Percentiles rank a stretch among this genome's conserved stretches.
These are phyloP conservation scores for Kryptopterus vitreolus DNA, from an alignment of 2,797 vertebrate species.

Conservation along the genomic window DNA sequence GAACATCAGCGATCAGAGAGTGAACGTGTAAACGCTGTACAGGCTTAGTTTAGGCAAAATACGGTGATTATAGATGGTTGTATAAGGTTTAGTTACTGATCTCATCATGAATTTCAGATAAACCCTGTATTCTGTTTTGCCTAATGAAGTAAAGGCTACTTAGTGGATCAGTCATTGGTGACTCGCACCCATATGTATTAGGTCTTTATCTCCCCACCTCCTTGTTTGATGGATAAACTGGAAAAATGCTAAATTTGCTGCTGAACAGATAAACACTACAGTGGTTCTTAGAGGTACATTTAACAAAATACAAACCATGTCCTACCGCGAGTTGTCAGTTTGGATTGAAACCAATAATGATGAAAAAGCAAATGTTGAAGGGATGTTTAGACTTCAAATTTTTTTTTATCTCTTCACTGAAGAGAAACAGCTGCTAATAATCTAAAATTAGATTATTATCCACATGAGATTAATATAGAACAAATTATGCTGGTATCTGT, in stretches of 20 bases:
- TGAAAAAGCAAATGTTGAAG: neutral
- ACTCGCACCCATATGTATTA: neutral
- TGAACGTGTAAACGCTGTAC: slow-evolving; percentile 4
- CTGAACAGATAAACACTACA: neutral
- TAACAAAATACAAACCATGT: neutral
- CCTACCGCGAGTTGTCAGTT: neutral
- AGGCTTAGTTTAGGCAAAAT: neutral
- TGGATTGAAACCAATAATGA: neutral
- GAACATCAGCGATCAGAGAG: slow-evolving; percentile 32
- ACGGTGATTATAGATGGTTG: neutral
- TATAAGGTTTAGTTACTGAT: neutral
- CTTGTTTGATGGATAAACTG: slow-evolving; percentile 21
- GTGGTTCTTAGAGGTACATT: neutral
- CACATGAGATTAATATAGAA: no score
- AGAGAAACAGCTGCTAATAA: neutral
- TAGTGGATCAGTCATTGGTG: neutral
- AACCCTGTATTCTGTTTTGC: slow-evolving; percentile 1
- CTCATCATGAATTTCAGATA: slow-evolving; percentile 3
- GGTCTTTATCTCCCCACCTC: neutral
- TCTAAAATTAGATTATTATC: no score
- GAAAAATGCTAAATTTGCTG: neutral
- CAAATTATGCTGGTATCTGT: no score
- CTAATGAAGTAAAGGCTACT: neutral
- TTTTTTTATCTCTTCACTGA: neutral
- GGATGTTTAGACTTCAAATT: neutral